phyloP scores from a whole-genome alignment of 2,113 vertebrate species.

The Cathartes aura region DNA sequence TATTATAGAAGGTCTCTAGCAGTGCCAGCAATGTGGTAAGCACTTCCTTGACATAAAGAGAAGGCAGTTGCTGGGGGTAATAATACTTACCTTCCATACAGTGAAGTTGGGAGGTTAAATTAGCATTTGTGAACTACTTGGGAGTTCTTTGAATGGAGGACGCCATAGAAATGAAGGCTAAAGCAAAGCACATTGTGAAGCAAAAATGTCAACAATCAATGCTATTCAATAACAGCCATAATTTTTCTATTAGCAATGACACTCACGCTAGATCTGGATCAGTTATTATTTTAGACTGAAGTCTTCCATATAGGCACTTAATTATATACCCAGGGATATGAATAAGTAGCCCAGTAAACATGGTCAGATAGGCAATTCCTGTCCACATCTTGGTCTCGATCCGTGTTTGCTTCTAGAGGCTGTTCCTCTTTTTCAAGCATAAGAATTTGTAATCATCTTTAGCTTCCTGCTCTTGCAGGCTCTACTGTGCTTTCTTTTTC shows the following conservation, averaged over 20 bases:
- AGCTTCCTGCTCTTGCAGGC: background rate
- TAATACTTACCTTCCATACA: background rate
- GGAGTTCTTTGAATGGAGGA: background rate
- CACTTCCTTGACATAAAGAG: background rate
- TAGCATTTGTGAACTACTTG: background rate
- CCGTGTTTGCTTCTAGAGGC: background rate
- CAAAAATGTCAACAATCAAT: background rate
- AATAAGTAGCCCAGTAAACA: background rate
- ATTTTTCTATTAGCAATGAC: slow-evolving; percentile 29
- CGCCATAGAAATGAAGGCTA: background rate
- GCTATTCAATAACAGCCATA: fast-evolving
- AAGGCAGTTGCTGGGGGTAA: background rate
- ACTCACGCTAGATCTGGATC: background rate
- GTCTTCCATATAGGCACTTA: background rate
- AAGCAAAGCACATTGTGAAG: background rate
- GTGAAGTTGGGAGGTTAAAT: background rate
- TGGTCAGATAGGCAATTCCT: background rate
- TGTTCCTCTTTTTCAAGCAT: background rate
- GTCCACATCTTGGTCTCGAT: background rate
- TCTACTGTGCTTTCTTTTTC: background rate
- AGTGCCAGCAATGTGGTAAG: background rate
- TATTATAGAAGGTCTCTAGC: background rate
- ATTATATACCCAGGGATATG: background rate
- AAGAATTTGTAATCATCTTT: background rate
- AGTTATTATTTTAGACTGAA: background rate